Percentiles rank a stretch among this genome's conserved stretches.
Conservation (phyloP, 2,797 vertebrate species). For the Pseudochaenichthys georgianus region DNA sequence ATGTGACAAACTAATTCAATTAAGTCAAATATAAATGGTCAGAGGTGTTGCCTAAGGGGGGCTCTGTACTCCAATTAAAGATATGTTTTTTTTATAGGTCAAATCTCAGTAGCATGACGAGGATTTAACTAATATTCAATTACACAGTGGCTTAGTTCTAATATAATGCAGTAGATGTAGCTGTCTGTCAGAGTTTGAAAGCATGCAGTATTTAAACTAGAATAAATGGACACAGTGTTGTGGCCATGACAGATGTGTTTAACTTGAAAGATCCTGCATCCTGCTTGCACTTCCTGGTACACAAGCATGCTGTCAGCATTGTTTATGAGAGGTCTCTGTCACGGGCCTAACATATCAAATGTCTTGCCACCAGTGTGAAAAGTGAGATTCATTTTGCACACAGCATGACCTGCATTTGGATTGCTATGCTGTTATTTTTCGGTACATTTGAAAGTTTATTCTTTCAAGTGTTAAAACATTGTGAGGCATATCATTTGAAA, state of each 20-base stretch:
- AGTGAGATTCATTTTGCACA: conserved; percentile 3
- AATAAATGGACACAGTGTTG: conserved; percentile 62
- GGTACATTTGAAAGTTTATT: conserved; percentile 20
- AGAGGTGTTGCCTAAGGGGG: conserved; percentile 45
- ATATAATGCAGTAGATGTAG: conserved; percentile 71
- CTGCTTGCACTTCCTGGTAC: conserved; percentile 52
- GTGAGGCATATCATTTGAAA: conserved; percentile 19
- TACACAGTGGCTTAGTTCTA: conserved; percentile 76
- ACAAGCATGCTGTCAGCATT: conserved; percentile 61
- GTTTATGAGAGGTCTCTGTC: conserved; percentile 54
- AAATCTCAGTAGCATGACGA: conserved; percentile 62
- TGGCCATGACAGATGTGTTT: conserved; percentile 62
- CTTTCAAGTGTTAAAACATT: conserved; percentile 32
- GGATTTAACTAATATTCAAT: conserved; percentile 79
- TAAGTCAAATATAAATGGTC: conserved; percentile 45
- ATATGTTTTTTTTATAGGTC: conserved; percentile 66
- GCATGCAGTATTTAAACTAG: conserved; percentile 42
- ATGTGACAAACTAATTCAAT: conserved; percentile 38
- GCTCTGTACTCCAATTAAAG: conserved; percentile 56
- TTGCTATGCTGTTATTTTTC: conserved; percentile 33
- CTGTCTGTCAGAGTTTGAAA: conserved; percentile 61
- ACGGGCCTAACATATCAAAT: conserved; percentile 32
- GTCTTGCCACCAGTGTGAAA: conserved; percentile 45
- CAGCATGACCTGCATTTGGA: conserved; percentile 14
- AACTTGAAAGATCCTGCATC: conserved; percentile 62